A percentile compares a stretch with the other conserved stretches of the same genome.
phyloP scores from a whole-genome alignment of 1,140 invertebrate species.

The Euglossa dilemma region DNA sequence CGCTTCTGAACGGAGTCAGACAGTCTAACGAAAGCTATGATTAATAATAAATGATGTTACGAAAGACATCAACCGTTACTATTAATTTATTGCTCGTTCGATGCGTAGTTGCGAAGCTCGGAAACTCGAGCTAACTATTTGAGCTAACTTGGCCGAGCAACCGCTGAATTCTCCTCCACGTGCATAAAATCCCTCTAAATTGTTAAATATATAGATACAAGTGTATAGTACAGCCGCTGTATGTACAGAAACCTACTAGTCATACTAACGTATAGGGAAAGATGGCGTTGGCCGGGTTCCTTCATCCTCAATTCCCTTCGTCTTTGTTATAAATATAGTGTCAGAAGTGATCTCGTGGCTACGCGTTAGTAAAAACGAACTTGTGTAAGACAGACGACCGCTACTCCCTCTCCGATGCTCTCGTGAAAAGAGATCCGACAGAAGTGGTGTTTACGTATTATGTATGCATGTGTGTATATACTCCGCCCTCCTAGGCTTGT shows the following conservation, averaged over 20 bases:
- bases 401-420: neutral
- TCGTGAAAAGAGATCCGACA: neutral
- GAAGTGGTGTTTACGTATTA: neutral
- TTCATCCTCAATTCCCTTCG: neutral
- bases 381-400: conserved; percentile 17
- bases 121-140: conserved; percentile 16
- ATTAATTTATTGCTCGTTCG: conserved; percentile 56
- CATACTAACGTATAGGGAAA: conserved; percentile 12
- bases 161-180: neutral
- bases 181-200: conserved; percentile 20
- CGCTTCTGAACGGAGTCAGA: neutral
- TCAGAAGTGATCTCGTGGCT: conserved; percentile 45
- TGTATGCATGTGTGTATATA: too few relatives aligned
- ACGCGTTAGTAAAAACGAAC: conserved; percentile 48
- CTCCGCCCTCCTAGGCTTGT: neutral
- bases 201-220: conserved; percentile 47
- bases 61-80: conserved; percentile 9
- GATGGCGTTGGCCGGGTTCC: neutral
- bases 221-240: conserved; percentile 55
- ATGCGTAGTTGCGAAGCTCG: conserved; percentile 32
- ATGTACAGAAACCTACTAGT: conserved; percentile 55
- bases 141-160: neutral
- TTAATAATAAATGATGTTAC: neutral
- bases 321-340: conserved; percentile 73
- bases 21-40: neutral